A percentile compares a stretch with the other conserved stretches of the same genome.
phyloP scores from a whole-genome alignment of 2,888 invertebrate genomes.

The Schizotus pectinicornis region DNA sequence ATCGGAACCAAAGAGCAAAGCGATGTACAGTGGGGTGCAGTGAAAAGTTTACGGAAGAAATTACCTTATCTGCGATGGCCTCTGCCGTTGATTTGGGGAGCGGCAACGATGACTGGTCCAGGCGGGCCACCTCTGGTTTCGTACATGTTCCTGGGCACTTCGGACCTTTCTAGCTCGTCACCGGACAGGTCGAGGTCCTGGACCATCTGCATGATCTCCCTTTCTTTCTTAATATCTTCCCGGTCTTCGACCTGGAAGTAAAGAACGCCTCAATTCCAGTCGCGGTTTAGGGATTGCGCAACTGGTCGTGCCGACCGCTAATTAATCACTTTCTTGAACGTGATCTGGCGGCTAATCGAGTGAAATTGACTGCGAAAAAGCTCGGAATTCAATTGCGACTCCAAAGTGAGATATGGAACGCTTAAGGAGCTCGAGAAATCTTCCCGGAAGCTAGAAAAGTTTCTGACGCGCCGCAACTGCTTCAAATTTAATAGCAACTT shows the following conservation, averaged over 20 bases:
- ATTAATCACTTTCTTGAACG: slow-evolving; percentile 13
- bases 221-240: slow-evolving; percentile 84
- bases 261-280: background rate
- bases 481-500: too few relatives aligned
- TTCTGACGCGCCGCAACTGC: too few relatives aligned
- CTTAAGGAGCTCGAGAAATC: slow-evolving; percentile 1
- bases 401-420: background rate
- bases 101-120: slow-evolving; percentile 51
- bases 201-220: slow-evolving; percentile 91
- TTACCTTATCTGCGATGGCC: slow-evolving; percentile 50
- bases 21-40: too few relatives aligned
- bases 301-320: background rate
- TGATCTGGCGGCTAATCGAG: slow-evolving; percentile 8
- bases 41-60: too few relatives aligned
- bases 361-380: background rate
- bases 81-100: slow-evolving; percentile 54
- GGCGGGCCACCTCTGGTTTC: slow-evolving; percentile 56
- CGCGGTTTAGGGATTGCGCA: background rate
- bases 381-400: too few relatives aligned
- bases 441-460: too few relatives aligned
- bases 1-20: too few relatives aligned
- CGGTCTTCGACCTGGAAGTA: slow-evolving; percentile 66
- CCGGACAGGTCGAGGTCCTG: slow-evolving; percentile 86
- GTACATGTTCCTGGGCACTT: slow-evolving; percentile 68
- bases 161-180: slow-evolving; percentile 74